Base-by-base conservation (phyloP, 35 echinoderm and acorn worm species). In the Anneissia japonica region DNA sequence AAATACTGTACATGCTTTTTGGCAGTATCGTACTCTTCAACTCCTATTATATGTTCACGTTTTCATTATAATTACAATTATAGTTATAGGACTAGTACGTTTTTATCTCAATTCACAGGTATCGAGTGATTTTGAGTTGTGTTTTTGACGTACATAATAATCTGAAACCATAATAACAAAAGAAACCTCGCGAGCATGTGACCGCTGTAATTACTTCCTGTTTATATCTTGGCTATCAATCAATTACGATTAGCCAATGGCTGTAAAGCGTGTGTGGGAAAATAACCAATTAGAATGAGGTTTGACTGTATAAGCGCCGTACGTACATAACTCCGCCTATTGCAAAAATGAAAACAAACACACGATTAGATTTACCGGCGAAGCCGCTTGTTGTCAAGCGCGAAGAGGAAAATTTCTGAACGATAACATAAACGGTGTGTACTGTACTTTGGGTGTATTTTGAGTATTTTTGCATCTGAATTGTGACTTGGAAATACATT, bases 281-380 rank as follows among this genome's bases (percentile, higher is more conserved):
- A 16, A 3, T 9, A 26, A 16, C 51, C 51, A 64, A 64, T 64
- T 19, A 26, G 51, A 64, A 23, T 26, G 51, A 9, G 11, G 2
- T 19, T 64, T 64, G 51, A 64, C 26, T 2, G 5, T 64, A 64
- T n/a, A n/a, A n/a, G n/a, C n/a, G n/a, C 51, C 2, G 7, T 26
- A 26, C 51, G 11, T 23, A 16, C 51, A 19, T 64, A 2, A 23
- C 51, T 64, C 51, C 51, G 19, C 51, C 51, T 64, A 64, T 23
- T 64, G 51, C 51, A 64, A 64, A 64, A 64, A 64, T n/a, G 51
- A 64, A 64, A 64, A 64, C 51, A 64, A 64, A 64, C 51, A 64
- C 51, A 64, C 51, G 51, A 64, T 64, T 64, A 23, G 51, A 64
- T 64, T 64, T 64, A 64, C 51, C 51, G 51, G 51, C 51, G 51